A percentile compares a stretch with the other conserved stretches of the same genome.
phyloP scores from a whole-genome alignment of 2,113 vertebrate species.

The Colaptes auratus region DNA sequence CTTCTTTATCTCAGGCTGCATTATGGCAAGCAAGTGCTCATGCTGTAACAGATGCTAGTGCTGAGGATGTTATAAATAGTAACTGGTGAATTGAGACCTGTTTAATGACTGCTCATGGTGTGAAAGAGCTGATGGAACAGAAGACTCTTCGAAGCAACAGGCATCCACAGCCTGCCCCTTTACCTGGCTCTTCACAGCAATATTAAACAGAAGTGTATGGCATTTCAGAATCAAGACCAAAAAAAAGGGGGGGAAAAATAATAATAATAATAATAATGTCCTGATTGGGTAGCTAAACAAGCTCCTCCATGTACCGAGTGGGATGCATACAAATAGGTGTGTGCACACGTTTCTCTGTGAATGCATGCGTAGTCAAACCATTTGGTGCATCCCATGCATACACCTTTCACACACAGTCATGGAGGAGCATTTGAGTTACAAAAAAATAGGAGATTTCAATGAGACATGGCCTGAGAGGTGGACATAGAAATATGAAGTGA shows the following conservation, averaged over 20 bases:
- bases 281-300: not conserved
- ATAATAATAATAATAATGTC: no score
- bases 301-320: accelerated
- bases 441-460: not conserved
- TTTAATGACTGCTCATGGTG: not conserved
- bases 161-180: not conserved
- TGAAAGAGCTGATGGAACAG: not conserved
- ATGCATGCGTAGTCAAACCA: accelerated
- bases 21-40: no score
- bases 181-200: not conserved
- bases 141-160: not conserved
- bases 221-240: not conserved
- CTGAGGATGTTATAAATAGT: not conserved
- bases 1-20: not conserved
- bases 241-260: no score
- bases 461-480: not conserved
- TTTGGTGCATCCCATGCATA: not conserved
- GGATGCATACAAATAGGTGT: not conserved
- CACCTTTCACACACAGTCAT: not conserved
- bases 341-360: not conserved
- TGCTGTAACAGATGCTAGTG: not conserved
- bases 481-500: not conserved
- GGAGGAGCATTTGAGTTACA: not conserved
- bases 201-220: not conserved
- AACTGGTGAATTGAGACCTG: not conserved